Evolutionary conservation across 2,797 vertebrate genomes (phyloP).

Genomic region (Phrynocephalus forsythii): DNA sequence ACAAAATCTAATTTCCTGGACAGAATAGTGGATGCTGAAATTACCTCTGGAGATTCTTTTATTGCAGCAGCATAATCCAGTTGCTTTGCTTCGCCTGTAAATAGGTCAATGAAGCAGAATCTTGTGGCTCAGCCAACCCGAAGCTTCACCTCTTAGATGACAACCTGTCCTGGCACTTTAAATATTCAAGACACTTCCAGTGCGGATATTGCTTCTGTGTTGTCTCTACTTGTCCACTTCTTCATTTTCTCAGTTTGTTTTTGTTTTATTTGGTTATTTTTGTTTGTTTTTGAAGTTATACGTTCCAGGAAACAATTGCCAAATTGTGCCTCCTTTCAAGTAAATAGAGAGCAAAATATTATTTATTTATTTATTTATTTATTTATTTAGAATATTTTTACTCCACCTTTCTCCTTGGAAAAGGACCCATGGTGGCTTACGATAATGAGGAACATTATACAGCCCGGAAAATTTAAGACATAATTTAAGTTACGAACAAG

Average conservation of each 20-base stretch:
- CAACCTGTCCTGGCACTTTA: background rate
- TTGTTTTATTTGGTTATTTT: no score
- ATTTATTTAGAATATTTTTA: no score
- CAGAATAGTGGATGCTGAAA: constrained; percentile 14
- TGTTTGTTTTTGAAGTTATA: background rate
- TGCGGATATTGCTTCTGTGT: background rate
- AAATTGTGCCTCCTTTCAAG: background rate
- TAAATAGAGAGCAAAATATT: background rate
- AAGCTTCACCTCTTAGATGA: background rate
- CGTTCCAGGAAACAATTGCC: background rate
- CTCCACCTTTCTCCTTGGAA: no score
- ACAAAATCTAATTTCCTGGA: constrained; percentile 30
- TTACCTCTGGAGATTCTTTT: constrained; percentile 4
- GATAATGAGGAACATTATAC: no score
- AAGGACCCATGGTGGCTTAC: no score
- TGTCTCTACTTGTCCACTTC: background rate
- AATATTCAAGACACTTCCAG: background rate
- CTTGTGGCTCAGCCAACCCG: background rate
- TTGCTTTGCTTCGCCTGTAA: background rate
- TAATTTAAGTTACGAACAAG: no score
- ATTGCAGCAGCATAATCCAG: background rate
- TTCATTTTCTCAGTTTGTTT: background rate
- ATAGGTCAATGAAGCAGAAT: accelerated
- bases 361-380: background rate
- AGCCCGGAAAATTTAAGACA: no score